Conservation (phyloP, 2,888 invertebrate genomes). For the Homarus gammarus region DNA sequence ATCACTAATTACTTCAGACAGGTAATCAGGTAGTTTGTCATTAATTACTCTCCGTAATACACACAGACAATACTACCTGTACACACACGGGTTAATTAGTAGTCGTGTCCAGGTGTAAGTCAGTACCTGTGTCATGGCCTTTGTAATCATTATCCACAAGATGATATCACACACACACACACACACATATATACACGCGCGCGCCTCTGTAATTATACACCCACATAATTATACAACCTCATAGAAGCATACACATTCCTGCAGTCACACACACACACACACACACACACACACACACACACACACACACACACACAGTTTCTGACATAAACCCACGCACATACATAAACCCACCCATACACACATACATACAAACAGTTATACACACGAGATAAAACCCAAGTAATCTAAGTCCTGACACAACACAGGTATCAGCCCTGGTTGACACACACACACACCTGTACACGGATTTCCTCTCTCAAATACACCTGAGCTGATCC, state of each 20-base stretch:
- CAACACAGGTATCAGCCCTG: too few species aligned
- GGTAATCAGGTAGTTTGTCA: too few species aligned
- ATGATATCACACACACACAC: neutral
- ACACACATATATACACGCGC: neutral
- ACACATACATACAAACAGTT: neutral
- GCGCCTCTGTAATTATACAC: neutral
- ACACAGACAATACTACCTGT: too few species aligned
- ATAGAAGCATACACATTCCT: neutral
- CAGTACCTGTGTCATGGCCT: too few species aligned
- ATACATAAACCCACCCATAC: neutral
- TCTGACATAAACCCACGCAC: neutral
- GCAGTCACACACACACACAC: neutral
- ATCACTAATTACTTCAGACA: too few species aligned
- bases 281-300: slow-evolving; percentile 11
- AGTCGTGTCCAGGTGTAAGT: too few species aligned
- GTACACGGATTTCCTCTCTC: neutral
- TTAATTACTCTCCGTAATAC: too few species aligned
- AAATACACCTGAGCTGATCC: neutral
- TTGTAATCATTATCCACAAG: too few species aligned
- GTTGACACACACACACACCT: neutral
- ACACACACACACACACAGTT: neutral
- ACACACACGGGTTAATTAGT: too few species aligned
- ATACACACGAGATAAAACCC: neutral
- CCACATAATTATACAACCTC: neutral
- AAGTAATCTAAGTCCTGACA: too few species aligned